These are phyloP conservation scores for Pampusana beccarii DNA, from an alignment of 2,113 vertebrate genomes.

Conservation along the genomic window DNA sequence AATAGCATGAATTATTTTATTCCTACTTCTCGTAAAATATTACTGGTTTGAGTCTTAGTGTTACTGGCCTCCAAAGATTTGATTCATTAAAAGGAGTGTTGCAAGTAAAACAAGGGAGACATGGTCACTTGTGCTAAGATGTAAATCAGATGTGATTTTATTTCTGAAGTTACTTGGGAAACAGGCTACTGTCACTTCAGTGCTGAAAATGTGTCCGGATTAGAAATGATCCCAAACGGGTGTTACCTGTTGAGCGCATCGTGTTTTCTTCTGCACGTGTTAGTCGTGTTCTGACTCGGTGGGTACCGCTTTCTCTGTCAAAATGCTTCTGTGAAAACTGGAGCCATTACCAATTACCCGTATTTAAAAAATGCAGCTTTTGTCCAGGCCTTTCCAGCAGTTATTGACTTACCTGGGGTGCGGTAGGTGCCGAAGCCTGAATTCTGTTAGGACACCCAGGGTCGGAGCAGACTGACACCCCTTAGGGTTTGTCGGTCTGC, in stretches of 20 bases:
- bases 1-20: not conserved
- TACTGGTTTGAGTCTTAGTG: not conserved
- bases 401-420: not conserved
- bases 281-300: not conserved
- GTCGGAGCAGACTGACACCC: not conserved
- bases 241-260: not conserved
- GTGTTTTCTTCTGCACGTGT: not conserved
- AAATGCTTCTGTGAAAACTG: not conserved
- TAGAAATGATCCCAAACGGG: not conserved
- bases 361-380: not conserved
- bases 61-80: not conserved
- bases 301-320: not conserved
- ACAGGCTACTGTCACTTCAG: not conserved
- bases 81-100: not conserved
- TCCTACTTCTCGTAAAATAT: not conserved
- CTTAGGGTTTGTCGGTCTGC: accelerated
- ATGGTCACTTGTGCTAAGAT: not conserved
- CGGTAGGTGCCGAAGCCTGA: not conserved
- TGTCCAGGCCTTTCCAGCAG: not conserved
- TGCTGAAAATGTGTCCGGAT: not conserved
- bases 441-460: no score
- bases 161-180: not conserved
- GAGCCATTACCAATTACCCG: not conserved
- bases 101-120: not conserved
- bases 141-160: not conserved